phyloP scores from a whole-genome alignment of 1,140 invertebrate species.

The Aphidius ervi region DNA sequence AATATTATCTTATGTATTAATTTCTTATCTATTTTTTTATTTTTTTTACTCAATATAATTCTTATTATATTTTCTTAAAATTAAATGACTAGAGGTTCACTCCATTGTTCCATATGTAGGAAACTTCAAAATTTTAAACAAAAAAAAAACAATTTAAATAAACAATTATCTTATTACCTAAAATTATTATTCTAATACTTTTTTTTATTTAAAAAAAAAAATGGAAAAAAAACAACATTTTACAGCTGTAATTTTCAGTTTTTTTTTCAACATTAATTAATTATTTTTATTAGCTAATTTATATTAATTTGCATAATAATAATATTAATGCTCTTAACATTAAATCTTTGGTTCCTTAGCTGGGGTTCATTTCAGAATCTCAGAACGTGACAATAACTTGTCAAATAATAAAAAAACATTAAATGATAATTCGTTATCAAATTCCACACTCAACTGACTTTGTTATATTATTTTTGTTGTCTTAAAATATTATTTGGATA shows the following conservation, averaged over 20 bases:
- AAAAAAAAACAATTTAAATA: conserved; percentile 30
- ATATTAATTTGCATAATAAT: conserved; percentile 23
- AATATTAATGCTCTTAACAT: conserved; percentile 9
- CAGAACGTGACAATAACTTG: conserved; percentile 26
- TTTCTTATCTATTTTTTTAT: conserved; percentile 14
- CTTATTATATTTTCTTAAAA: conserved; percentile 22
- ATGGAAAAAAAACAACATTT: no score
- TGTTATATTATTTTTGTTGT: conserved; percentile 5
- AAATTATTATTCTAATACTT: conserved; percentile 20
- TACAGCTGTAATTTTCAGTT: no score
- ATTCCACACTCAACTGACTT: conserved; percentile 3
- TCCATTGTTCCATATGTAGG: conserved; percentile 29
- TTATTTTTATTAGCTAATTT: background rate
- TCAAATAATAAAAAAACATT: conserved; percentile 23
- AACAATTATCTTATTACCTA: conserved; percentile 3
- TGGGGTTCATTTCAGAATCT: conserved; percentile 27
- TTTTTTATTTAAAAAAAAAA: conserved; percentile 13
- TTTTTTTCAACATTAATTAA: background rate
- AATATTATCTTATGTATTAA: conserved; percentile 21
- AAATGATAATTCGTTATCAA: conserved; percentile 24
- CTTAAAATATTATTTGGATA: background rate
- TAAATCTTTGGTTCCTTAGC: conserved; percentile 27
- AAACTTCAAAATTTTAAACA: conserved; percentile 26
- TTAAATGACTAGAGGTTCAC: conserved; percentile 36
- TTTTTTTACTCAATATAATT: background rate